Evolutionary conservation across 2,113 vertebrate species (phyloP).

Genomic region (Azemiops feae): DNA sequence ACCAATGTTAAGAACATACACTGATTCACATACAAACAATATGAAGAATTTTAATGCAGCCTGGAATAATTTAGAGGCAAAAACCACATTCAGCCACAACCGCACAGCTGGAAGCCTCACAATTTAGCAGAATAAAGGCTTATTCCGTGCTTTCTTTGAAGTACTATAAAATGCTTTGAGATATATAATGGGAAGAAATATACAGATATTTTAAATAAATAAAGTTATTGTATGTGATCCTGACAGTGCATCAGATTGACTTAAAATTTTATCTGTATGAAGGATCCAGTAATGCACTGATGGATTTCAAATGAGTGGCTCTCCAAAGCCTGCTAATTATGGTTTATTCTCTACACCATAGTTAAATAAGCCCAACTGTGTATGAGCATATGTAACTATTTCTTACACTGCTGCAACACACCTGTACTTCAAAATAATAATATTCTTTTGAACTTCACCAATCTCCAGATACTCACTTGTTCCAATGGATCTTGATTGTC

Average conservation of each 20-base stretch:
- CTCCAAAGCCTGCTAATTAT: not conserved
- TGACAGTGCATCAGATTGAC: not conserved
- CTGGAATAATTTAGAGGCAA: not conserved
- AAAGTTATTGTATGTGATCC: not conserved
- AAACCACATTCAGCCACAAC: not conserved
- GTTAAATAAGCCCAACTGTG: not conserved
- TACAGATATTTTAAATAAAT: not conserved
- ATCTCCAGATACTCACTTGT: not conserved
- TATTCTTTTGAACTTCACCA: not conserved
- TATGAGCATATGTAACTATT: not conserved
- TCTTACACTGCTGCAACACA: not conserved
- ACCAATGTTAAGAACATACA: not conserved
- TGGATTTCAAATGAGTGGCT: not conserved
- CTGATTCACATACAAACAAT: not conserved
- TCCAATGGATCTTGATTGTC: not conserved
- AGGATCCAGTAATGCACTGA: not conserved
- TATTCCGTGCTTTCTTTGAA: not conserved
- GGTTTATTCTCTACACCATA: not conserved
- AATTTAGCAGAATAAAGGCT: not conserved
- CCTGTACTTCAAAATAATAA: not conserved
- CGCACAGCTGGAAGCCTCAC: not conserved
- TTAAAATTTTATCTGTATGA: not conserved
- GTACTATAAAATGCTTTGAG: not conserved
- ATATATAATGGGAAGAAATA: not conserved
- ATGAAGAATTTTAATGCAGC: not conserved